phyloP scores from a whole-genome alignment of 92 coral and sea anemone genomes.

The Epizoanthus stellaris region DNA sequence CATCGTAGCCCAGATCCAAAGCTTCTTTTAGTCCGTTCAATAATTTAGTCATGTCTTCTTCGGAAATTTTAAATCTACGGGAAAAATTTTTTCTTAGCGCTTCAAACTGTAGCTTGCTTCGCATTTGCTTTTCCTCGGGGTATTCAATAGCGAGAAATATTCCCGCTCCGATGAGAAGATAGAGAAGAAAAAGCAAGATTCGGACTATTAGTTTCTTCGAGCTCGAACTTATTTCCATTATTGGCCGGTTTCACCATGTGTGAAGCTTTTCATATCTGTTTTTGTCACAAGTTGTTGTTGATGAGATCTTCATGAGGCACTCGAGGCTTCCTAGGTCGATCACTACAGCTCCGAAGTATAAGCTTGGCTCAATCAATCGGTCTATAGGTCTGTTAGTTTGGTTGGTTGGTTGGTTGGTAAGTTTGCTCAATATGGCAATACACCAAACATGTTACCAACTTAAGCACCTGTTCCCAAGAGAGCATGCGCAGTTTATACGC shows the following conservation, averaged over 20 bases:
- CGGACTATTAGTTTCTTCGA: constrained; percentile 91
- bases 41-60: constrained; percentile 73
- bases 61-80: constrained; percentile 61
- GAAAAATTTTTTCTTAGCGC: constrained; percentile 55
- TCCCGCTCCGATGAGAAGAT: constrained; percentile 92
- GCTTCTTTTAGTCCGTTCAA: constrained; percentile 76
- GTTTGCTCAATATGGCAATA: constrained; percentile 75
- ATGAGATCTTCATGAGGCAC: constrained; percentile 22
- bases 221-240: constrained; percentile 87
- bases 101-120: constrained; percentile 49
- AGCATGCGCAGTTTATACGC: constrained; percentile 59
- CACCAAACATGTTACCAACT: constrained; percentile 58
- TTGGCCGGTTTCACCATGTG: constrained; percentile 46
- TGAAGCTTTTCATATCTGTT: constrained; percentile 27
- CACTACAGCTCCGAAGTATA: background rate
- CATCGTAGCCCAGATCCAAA: constrained; percentile 80
- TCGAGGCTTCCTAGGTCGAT: background rate
- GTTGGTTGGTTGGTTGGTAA: constrained; percentile 82
- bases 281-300: constrained; percentile 18
- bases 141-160: constrained; percentile 81
- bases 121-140: constrained; percentile 51
- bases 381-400: constrained; percentile 30
- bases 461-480: constrained; percentile 74
- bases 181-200: constrained; percentile 86
- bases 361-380: constrained; percentile 1